Conservation (phyloP, 2,797 vertebrate species). For the Rhinella marina region DNA sequence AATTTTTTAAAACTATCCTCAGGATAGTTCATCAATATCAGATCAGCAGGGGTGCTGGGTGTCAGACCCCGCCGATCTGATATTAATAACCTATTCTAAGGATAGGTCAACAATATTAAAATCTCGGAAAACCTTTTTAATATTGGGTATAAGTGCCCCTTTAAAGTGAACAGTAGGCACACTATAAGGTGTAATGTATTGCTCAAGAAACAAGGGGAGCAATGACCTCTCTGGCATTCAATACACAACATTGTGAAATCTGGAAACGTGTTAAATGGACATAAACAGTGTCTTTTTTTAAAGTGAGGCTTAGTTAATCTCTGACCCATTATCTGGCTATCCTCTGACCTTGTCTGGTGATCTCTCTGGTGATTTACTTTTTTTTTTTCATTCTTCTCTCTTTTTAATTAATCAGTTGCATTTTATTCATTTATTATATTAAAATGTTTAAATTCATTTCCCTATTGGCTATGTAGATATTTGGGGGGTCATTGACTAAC, state of each 20-base stretch:
- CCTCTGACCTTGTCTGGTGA: neutral
- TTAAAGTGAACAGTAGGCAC: neutral
- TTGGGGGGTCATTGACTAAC: no score
- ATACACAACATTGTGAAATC: neutral
- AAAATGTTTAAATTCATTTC: no score
- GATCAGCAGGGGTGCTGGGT: no score
- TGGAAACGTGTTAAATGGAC: conserved; percentile 5
- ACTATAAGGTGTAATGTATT: neutral
- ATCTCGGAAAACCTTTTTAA: no score
- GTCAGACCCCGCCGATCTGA: no score
- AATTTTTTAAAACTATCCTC: no score
- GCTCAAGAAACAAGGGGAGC: neutral
- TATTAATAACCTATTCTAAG: no score
- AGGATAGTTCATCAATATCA: no score
- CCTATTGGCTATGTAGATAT: no score
- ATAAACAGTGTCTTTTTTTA: conserved; percentile 2
- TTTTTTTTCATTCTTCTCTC: neutral
- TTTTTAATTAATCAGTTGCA: neutral
- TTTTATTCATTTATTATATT: no score
- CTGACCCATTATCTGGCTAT: neutral
- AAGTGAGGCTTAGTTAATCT: neutral
- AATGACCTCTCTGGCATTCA: neutral
- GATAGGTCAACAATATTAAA: no score
- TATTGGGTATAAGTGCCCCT: no score
- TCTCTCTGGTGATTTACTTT: neutral